Percentiles rank a stretch among this genome's conserved stretches.
These are phyloP conservation scores for Tragulus kanchil DNA, from an alignment of 2,113 vertebrate species.

Conservation along the genomic window DNA sequence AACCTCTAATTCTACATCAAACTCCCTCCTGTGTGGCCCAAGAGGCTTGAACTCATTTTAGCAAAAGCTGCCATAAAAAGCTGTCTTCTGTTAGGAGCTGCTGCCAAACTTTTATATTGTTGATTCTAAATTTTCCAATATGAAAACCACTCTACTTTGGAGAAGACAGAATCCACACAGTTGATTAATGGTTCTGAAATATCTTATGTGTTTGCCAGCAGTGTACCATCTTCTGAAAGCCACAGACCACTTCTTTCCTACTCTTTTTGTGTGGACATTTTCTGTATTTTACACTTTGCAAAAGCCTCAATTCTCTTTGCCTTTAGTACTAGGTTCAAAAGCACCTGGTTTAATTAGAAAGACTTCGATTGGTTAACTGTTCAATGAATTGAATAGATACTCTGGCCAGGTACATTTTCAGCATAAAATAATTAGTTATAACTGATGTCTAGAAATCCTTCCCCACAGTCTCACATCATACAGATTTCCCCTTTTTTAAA, in stretches of 20 bases:
- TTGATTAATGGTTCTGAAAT: background rate
- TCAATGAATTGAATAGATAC: background rate
- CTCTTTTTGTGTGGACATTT: background rate
- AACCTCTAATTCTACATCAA: background rate
- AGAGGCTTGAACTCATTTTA: background rate
- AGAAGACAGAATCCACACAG: background rate
- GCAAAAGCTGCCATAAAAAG: background rate
- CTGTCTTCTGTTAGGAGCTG: background rate
- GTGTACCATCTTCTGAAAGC: background rate
- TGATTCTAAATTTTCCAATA: background rate
- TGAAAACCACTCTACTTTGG: background rate
- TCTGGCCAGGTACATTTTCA: background rate
- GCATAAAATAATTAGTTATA: background rate
- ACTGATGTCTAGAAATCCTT: background rate
- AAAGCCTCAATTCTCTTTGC: background rate
- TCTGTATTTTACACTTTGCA: background rate
- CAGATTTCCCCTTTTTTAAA: background rate
- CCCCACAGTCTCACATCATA: background rate
- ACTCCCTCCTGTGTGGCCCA: background rate
- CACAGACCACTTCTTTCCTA: background rate
- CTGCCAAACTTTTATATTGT: background rate
- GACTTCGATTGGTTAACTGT: background rate
- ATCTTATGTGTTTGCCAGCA: background rate
- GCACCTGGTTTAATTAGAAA: constrained; percentile 12
- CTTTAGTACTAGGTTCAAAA: background rate